Evolutionary conservation across 2,888 invertebrate genomes (phyloP).

Genomic region (Heliconius charithonia): DNA sequence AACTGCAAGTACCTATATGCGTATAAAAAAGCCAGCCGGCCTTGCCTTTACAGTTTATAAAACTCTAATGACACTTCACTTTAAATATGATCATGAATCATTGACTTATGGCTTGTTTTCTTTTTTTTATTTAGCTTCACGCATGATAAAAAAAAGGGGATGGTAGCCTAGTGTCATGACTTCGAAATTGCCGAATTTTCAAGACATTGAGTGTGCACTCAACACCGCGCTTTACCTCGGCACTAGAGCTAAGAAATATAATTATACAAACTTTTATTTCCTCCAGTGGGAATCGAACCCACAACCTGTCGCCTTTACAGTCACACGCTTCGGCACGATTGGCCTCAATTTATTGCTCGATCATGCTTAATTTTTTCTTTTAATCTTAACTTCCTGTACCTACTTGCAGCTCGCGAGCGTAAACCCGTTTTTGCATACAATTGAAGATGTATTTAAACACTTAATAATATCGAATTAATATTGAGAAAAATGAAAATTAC

Average conservation of each 20-base stretch:
- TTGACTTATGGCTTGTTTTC: background rate
- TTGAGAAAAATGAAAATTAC: constrained; percentile 12
- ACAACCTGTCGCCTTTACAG: too few relatives aligned
- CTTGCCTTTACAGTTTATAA: background rate
- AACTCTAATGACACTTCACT: background rate
- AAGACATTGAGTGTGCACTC: too few relatives aligned
- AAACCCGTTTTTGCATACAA: constrained; percentile 36
- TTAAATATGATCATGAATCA: constrained; percentile 1
- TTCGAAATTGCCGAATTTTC: too few relatives aligned
- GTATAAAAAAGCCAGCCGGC: constrained; percentile 5
- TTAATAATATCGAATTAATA: constrained; percentile 24
- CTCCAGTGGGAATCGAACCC: too few relatives aligned
- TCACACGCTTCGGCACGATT: too few relatives aligned
- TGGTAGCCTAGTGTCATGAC: too few relatives aligned
- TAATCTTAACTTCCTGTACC: constrained; percentile 17
- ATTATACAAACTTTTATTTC: too few relatives aligned
- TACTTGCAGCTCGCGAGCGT: constrained; percentile 19
- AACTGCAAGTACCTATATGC: background rate
- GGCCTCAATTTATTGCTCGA: background rate
- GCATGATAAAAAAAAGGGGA: too few relatives aligned
- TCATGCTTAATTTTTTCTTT: constrained; percentile 10
- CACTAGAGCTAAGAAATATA: too few relatives aligned
- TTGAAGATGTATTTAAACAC: constrained; percentile 31
- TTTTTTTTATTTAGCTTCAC: too few relatives aligned
- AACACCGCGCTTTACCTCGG: too few relatives aligned